These are phyloP conservation scores for Aplysia californica DNA, from an alignment of 1,140 invertebrate genomes.

Conservation along the genomic window DNA sequence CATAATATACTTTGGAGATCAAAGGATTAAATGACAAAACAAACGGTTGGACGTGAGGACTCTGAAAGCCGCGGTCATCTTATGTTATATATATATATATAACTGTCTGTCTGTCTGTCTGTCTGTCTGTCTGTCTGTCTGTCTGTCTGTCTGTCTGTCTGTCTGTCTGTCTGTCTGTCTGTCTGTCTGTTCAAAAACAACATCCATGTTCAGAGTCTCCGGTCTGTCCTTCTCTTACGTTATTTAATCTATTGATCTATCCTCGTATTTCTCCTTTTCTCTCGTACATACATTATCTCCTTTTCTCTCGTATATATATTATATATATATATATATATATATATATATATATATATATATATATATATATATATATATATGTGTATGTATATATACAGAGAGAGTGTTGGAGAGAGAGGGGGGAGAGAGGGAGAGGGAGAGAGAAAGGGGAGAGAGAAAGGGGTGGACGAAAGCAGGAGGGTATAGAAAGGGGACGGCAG, in stretches of 20 bases:
- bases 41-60: too few relatives aligned
- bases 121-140: constrained; percentile 7
- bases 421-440: too few relatives aligned
- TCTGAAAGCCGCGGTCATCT: too few relatives aligned
- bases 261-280: not conserved
- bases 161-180: not conserved
- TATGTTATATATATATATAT: constrained; percentile 1
- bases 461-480: too few relatives aligned
- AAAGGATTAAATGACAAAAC: too few relatives aligned
- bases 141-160: not conserved
- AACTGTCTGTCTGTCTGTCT: not conserved
- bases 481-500: not conserved
- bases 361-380: constrained; percentile 14
- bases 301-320: not conserved
- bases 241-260: not conserved
- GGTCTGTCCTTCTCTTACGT: not conserved
- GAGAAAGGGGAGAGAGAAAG: too few relatives aligned
- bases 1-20: too few relatives aligned
- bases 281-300: not conserved
- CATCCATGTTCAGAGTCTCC: not conserved
- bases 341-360: constrained; percentile 14
- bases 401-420: too few relatives aligned
- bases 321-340: not conserved
- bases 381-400: constrained; percentile 6
- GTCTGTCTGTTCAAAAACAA: not conserved